These are phyloP conservation scores for Pecten maximus DNA, from an alignment of 2,888 invertebrate genomes.

Conservation along the genomic window DNA sequence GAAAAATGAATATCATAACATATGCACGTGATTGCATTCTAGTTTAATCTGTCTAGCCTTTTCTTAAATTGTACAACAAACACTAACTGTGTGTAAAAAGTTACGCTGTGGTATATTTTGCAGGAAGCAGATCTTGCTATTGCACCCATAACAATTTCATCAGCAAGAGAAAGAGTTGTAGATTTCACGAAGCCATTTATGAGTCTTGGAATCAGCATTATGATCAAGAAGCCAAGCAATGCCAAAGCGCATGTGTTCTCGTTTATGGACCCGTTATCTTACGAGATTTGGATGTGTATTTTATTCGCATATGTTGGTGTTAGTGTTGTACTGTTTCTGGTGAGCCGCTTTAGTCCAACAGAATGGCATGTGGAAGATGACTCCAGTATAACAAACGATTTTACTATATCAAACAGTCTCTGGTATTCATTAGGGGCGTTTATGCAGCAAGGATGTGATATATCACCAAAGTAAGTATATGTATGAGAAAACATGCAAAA, in stretches of 20 bases:
- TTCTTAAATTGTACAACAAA: too few species aligned
- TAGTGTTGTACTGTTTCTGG: conserved; percentile 98
- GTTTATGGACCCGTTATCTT: conserved; percentile 97
- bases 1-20: too few species aligned
- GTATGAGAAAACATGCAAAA: not conserved
- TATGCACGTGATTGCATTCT: too few species aligned
- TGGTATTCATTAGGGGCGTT: conserved; percentile 99
- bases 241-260: conserved; percentile 97
- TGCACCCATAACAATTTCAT: conserved; percentile 96
- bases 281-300: conserved; percentile 97
- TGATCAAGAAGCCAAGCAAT: conserved; percentile 95
- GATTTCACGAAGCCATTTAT: conserved; percentile 99
- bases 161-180: conserved; percentile 95
- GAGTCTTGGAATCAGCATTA: conserved; percentile 96
- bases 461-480: conserved; percentile 91
- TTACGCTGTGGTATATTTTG: conserved; percentile 46
- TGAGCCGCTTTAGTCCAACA: conserved; percentile 97
- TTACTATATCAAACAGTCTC: conserved; percentile 96
- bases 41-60: too few species aligned
- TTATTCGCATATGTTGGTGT: conserved; percentile 96
- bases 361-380: conserved; percentile 89
- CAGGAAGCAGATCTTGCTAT: conserved; percentile 96
- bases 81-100: too few species aligned
- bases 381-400: conserved; percentile 83
- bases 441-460: conserved; percentile 99